A percentile compares a stretch with the other conserved stretches of the same genome.
Conservation (phyloP, 2,797 vertebrate genomes). For the Podarcis lilfordi region DNA sequence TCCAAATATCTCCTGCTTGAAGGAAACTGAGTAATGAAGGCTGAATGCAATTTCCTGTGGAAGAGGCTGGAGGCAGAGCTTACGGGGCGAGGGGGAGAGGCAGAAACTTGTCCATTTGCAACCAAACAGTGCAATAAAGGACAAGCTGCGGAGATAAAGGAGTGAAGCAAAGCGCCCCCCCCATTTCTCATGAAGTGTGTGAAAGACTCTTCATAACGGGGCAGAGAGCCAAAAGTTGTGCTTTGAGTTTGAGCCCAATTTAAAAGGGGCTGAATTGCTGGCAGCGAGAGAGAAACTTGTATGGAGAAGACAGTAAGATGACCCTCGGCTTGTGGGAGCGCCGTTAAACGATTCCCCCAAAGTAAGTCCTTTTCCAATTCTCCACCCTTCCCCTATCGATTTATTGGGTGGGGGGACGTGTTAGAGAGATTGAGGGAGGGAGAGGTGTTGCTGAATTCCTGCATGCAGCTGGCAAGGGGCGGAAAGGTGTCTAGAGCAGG, state of each 20-base stretch:
- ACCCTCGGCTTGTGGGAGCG: neutral
- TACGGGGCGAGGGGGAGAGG: slow-evolving; percentile 26
- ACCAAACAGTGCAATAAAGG: neutral
- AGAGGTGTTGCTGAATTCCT: neutral
- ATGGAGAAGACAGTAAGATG: slow-evolving; percentile 21
- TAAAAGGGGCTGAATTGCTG: slow-evolving; percentile 14
- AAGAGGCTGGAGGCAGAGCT: slow-evolving; percentile 68
- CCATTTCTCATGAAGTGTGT: neutral
- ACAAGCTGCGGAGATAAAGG: neutral
- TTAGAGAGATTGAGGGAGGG: neutral
- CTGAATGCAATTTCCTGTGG: slow-evolving; percentile 83
- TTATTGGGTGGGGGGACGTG: no score
- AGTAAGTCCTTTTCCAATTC: neutral
- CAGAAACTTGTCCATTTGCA: slow-evolving; percentile 21
- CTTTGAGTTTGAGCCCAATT: neutral
- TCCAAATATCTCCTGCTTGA: slow-evolving; percentile 78
- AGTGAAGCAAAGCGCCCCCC: neutral
- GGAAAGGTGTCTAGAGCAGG: neutral
- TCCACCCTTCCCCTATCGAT: neutral
- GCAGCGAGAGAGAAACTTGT: neutral
- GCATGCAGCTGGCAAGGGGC: neutral
- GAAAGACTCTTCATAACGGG: slow-evolving; percentile 3
- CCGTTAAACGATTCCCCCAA: neutral
- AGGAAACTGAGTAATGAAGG: slow-evolving; percentile 82
- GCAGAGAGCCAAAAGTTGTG: neutral